Conservation (phyloP, 2,797 vertebrate species). For the Onychomys torridus region DNA sequence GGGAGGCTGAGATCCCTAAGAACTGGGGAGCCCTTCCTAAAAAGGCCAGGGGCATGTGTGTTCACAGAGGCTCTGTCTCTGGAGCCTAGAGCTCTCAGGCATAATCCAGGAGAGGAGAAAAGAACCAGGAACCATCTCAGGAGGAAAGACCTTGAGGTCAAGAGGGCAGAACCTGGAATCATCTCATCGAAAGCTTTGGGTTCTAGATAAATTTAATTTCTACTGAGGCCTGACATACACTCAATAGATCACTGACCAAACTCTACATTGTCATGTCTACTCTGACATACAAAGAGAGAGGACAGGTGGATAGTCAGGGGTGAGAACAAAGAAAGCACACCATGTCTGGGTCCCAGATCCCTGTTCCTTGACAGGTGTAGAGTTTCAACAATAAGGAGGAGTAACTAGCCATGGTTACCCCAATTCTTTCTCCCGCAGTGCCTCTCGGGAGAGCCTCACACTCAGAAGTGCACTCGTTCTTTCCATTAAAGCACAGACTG, state of each 20-base stretch:
- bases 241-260: rapidly evolving
- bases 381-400: neutral
- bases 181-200: neutral
- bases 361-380: neutral
- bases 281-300: neutral
- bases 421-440: neutral
- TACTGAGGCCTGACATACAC: rapidly evolving
- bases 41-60: neutral
- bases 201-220: neutral
- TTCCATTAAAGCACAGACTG: rapidly evolving
- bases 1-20: too few species aligned
- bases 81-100: neutral
- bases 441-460: neutral
- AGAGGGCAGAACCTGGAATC: neutral
- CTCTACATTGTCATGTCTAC: rapidly evolving
- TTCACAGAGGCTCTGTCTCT: neutral
- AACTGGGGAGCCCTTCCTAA: neutral
- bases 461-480: neutral
- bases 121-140: neutral
- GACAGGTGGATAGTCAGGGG: neutral
- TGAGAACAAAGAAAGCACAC: neutral
- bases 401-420: neutral
- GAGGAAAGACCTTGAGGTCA: neutral
- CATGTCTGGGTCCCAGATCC: neutral
- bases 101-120: neutral